Conservation (phyloP, 2,797 vertebrate species). For the Manis javanica region DNA sequence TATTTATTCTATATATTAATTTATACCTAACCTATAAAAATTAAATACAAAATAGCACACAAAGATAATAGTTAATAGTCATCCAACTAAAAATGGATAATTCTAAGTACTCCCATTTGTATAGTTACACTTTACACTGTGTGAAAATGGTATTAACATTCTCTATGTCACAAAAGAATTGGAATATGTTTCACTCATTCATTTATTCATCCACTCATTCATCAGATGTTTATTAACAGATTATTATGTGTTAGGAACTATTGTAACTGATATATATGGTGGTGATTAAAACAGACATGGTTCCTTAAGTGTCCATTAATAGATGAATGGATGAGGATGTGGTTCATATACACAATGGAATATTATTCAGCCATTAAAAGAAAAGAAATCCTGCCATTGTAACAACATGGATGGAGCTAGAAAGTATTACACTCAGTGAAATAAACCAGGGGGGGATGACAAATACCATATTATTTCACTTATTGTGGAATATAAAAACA, state of each 20-base stretch:
- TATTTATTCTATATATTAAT: slow-evolving; percentile 28
- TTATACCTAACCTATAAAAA: background rate
- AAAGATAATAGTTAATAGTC: background rate
- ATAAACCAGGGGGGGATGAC: no score
- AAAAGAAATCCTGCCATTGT: no score
- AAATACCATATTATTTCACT: no score
- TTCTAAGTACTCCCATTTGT: background rate
- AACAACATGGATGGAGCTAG: no score
- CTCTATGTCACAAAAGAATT: background rate
- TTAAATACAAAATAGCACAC: slow-evolving; percentile 3
- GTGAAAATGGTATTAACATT: background rate
- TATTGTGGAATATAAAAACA: no score
- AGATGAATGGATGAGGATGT: no score
- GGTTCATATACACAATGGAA: no score
- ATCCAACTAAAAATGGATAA: background rate
- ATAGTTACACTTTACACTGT: background rate
- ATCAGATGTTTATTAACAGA: background rate
- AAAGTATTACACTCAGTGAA: no score
- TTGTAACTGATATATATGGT: background rate
- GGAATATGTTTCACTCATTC: background rate
- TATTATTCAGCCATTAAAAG: no score
- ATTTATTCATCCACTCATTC: background rate
- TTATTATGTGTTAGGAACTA: background rate
- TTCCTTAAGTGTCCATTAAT: background rate
- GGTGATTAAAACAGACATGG: background rate